phyloP scores from a whole-genome alignment of 2,888 invertebrate genomes.

The Ceratothoa steindachneri region DNA sequence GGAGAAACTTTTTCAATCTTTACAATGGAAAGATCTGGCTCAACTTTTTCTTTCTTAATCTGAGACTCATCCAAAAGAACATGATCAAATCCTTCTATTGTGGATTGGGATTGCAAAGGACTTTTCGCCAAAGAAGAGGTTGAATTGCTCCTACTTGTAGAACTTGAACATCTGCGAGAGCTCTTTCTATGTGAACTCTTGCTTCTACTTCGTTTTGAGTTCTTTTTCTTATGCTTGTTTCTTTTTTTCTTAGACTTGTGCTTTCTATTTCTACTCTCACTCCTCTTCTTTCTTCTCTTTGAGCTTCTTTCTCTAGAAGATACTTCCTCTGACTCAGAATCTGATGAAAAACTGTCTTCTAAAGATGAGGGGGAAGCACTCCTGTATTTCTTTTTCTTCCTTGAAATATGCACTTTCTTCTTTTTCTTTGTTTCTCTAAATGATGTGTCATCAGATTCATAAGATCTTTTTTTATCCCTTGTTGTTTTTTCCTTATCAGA shows the following conservation, averaged over 20 bases:
- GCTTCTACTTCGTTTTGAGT: background rate
- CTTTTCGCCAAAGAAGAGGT: background rate
- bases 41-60: conserved; percentile 3
- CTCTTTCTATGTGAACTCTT: conserved; percentile 14
- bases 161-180: background rate
- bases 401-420: background rate
- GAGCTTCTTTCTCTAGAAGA: background rate
- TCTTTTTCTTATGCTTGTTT: background rate
- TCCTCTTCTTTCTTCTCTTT: conserved; percentile 21
- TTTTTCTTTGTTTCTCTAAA: background rate
- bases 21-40: background rate
- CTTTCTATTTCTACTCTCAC: conserved; percentile 1
- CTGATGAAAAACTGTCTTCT: background rate
- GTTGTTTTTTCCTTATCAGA: background rate
- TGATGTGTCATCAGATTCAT: background rate
- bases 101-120: background rate
- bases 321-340: background rate
- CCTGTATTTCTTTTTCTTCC: background rate
- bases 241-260: background rate
- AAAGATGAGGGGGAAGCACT: background rate
- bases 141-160: conserved; percentile 6
- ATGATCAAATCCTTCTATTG: background rate
- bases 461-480: background rate
- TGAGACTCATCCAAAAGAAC: background rate
- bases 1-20: background rate